A percentile compares a stretch with the other conserved stretches of the same genome.
phyloP scores from a whole-genome alignment of 2,797 vertebrate species.

The Hirundo rustica region DNA sequence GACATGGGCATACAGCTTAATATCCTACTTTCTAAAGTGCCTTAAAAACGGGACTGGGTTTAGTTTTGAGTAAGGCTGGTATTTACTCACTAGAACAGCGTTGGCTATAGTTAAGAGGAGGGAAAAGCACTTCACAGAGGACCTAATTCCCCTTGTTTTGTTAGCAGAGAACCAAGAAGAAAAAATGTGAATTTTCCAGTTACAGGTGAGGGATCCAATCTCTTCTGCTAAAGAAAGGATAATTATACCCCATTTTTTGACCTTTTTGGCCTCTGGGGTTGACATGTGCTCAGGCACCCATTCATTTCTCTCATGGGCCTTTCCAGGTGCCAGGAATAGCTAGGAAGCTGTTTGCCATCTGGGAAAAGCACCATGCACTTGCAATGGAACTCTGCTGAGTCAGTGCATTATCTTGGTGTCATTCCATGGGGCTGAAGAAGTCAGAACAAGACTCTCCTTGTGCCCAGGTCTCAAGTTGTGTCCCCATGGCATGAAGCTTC shows the following conservation, averaged over 20 bases:
- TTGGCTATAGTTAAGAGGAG: not conserved
- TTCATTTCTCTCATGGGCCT: not conserved
- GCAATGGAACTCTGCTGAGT: not conserved
- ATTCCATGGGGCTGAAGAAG: not conserved
- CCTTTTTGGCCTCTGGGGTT: not conserved
- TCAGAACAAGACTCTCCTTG: not conserved
- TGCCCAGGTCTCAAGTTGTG: not conserved
- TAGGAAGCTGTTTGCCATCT: not conserved
- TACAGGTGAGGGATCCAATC: not conserved
- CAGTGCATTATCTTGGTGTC: not conserved
- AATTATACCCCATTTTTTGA: not conserved
- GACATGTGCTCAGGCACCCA: not conserved
- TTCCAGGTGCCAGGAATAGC: not conserved
- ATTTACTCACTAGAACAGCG: not conserved
- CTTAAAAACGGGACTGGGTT: not conserved
- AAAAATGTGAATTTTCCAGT: not conserved
- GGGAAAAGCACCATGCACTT: not conserved
- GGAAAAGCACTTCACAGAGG: not conserved
- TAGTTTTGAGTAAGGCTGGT: not conserved
- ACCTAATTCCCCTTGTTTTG: not conserved
- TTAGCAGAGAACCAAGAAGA: not conserved
- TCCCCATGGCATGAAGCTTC: not conserved
- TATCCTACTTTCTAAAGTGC: not conserved
- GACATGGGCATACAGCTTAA: not conserved
- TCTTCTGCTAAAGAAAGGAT: not conserved